Percentiles rank a stretch among this genome's conserved stretches.
phyloP scores from a whole-genome alignment of 92 coral and sea anemone species.

The Zoanthus sansibaricus region DNA sequence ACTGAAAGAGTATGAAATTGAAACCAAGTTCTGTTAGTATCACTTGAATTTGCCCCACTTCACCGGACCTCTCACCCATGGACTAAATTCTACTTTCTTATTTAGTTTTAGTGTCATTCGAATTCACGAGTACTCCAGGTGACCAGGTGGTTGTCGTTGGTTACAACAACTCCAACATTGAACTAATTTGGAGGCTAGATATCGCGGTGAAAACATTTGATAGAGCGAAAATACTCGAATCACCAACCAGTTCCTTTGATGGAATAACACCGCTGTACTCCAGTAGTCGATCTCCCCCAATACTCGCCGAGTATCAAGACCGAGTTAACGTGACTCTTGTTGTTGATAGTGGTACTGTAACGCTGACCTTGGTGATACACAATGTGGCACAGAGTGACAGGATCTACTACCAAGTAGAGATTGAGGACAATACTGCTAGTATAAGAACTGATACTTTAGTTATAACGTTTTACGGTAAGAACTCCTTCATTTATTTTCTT shows the following conservation, averaged over 20 bases:
- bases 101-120: not conserved
- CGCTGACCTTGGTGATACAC: not conserved
- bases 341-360: not conserved
- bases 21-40: no score
- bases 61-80: no score
- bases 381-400: not conserved
- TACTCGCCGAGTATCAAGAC: not conserved
- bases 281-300: not conserved
- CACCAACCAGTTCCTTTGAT: not conserved
- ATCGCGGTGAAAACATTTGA: not conserved
- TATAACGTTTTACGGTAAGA: no score
- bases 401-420: not conserved
- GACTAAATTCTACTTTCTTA: no score
- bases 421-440: no score
- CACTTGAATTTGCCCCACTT: no score
- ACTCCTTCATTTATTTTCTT: no score
- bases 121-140: not conserved
- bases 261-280: not conserved
- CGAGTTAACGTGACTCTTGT: not conserved
- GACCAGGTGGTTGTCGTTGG: not conserved
- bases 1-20: no score
- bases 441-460: no score
- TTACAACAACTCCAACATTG: not conserved
- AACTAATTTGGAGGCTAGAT: not conserved
- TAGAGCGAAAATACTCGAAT: not conserved